Base-by-base conservation (phyloP, 23 tunicate genomes). In the Corella eumyota region DNA sequence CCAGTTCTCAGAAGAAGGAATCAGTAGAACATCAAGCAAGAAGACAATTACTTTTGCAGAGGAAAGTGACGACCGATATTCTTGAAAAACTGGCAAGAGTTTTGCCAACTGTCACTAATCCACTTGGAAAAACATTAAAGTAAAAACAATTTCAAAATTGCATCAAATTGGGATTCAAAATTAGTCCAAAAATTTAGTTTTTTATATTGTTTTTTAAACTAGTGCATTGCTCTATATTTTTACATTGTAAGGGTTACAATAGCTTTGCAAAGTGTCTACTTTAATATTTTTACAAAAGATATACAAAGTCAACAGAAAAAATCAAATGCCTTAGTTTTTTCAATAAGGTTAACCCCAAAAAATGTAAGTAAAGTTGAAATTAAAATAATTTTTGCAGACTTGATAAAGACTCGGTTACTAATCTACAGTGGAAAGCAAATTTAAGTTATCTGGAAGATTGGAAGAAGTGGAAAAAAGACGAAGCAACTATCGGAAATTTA, bases 401-500 rank as follows among this genome's bases (percentile, higher is more conserved):
- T 33, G 53, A 70, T 13, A 49, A 62, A 50, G 58, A 69, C 52
- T 7, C 29, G 0, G 60, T 48, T 17, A 32, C 36, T 27, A 60
- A 61, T 23, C 33, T 74, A 29, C 81, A 68, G 37, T 74, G 81
- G 81, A 38, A 68, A 61, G 80, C 32, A 2, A 82, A 82, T 54
- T 62, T 82, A 6, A 45, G n/a, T 19, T 74, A 74, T 34, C 67
- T 82, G 37, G 69, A 82, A 61, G 79, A 82, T 27, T 82, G 92
- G 92, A 82, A 82, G 35, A 44, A 45, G 40, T 36, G 31, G 66
- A 68, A 66, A 45, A 82, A 52, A 46, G 92, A 82, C 45, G 92
- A 82, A 2, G 92, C 92, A 52, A 82, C 92, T 20, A 82, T 82
- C 2, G 92, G 92, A 62, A 82, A 74, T 40, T 62, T 82, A 6